Percentiles rank a stretch among this genome's conserved stretches.
phyloP scores from a whole-genome alignment of 2,113 vertebrate genomes.

The Anolis carolinensis region DNA sequence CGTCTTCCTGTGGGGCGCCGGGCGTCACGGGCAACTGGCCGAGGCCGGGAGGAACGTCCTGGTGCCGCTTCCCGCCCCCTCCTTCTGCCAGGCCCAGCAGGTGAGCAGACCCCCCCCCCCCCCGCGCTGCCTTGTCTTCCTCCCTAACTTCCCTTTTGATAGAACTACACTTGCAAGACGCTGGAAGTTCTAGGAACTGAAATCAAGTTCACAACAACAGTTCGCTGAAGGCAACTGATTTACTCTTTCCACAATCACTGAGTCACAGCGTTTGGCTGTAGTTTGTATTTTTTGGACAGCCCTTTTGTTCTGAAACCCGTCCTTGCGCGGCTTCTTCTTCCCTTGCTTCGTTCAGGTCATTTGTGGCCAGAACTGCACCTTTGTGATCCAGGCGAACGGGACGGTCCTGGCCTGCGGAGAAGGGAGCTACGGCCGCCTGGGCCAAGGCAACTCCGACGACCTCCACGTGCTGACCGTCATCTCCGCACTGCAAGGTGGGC shows the following conservation, averaged over 20 bases:
- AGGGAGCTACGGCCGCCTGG: conserved; percentile 84
- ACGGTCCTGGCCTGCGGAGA: conserved; percentile 85
- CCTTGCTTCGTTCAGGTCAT: conserved; percentile 75
- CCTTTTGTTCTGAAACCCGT: not conserved
- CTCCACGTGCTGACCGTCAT: conserved; percentile 85
- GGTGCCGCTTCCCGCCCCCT: conserved; percentile 87
- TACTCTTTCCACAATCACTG: too few species aligned
- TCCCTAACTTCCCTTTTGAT: not conserved
- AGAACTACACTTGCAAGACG: too few species aligned
- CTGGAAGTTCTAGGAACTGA: too few species aligned
- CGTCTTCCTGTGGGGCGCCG: conserved; percentile 92
- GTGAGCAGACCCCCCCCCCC: conserved; percentile 72
- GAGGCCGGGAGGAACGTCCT: conserved; percentile 95
- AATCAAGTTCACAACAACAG: too few species aligned
- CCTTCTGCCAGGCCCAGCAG: conserved; percentile 96
- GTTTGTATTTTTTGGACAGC: not conserved
- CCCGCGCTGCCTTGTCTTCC: not conserved
- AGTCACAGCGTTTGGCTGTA: too few species aligned
- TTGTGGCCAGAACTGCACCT: conserved; percentile 86
- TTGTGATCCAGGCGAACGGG: conserved; percentile 85
- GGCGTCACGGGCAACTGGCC: conserved; percentile 92
- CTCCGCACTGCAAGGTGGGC: conserved; percentile 83
- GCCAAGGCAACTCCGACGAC: conserved; percentile 86
- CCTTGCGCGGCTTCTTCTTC: conserved; percentile 24
- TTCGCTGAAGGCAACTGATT: too few species aligned